phyloP scores from a whole-genome alignment of 2,888 invertebrate species.

The Sabellastarte sp. region DNA sequence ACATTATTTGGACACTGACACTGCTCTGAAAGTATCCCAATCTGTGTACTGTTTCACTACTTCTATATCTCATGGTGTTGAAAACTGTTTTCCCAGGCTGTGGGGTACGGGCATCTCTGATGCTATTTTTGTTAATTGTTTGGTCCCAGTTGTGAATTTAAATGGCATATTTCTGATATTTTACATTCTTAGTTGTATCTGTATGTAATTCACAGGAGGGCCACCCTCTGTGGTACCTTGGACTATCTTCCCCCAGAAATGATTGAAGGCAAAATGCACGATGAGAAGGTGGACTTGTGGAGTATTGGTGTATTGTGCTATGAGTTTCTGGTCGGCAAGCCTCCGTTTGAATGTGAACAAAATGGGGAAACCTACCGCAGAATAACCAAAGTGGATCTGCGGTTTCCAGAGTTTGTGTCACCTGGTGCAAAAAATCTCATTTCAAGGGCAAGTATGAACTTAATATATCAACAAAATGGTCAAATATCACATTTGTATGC shows the following conservation, averaged over 20 bases:
- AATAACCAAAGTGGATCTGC: conserved; percentile 59
- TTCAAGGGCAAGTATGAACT: conserved; percentile 43
- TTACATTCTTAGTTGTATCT: too few species aligned
- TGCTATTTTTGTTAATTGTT: too few species aligned
- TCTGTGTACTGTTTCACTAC: too few species aligned
- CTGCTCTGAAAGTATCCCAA: too few species aligned
- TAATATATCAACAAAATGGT: too few species aligned
- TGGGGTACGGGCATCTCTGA: too few species aligned
- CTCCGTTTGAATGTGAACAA: conserved; percentile 82
- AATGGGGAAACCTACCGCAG: conserved; percentile 59
- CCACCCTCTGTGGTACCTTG: conserved; percentile 89
- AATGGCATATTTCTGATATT: too few species aligned
- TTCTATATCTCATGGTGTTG: too few species aligned
- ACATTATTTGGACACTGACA: too few species aligned
- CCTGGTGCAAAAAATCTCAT: conserved; percentile 61
- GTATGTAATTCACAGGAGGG: conserved; percentile 68
- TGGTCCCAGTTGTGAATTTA: too few species aligned
- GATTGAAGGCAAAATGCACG: conserved; percentile 83
- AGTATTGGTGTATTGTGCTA: conserved; percentile 92
- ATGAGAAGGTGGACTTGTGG: conserved; percentile 84
- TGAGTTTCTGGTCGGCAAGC: conserved; percentile 88
- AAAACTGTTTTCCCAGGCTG: too few species aligned
- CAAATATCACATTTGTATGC: too few species aligned
- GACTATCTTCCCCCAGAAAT: conserved; percentile 98
- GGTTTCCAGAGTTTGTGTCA: conserved; percentile 59